Conservation (phyloP, 2,113 vertebrate genomes). For the Marmota monax region DNA sequence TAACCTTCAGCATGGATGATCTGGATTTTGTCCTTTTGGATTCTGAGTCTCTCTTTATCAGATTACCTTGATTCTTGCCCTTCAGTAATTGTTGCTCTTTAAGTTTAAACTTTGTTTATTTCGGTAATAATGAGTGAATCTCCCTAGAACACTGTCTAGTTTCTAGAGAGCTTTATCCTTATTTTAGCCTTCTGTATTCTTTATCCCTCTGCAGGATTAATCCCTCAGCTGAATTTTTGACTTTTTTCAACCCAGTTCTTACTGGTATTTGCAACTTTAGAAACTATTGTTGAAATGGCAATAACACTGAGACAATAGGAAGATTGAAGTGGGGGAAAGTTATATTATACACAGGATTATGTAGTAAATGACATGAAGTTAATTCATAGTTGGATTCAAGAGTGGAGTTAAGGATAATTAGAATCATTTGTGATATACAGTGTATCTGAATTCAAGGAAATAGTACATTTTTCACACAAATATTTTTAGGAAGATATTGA, state of each 20-base stretch:
- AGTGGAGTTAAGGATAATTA: neutral
- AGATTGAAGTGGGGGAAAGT: neutral
- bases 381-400: neutral
- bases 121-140: neutral
- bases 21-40: neutral
- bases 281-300: neutral
- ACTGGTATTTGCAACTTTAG: neutral
- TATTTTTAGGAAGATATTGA: conserved; percentile 12
- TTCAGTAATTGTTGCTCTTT: neutral
- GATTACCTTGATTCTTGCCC: neutral
- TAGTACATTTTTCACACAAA: neutral
- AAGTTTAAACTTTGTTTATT: neutral
- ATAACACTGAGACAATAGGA: neutral
- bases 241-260: neutral
- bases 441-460: neutral
- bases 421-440: neutral
- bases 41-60: neutral
- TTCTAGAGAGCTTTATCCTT: neutral
- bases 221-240: neutral
- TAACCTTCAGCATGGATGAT: neutral
- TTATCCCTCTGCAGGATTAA: neutral
- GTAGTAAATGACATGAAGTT: conserved; percentile 2
- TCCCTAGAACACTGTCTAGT: neutral
- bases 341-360: neutral
- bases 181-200: neutral